Base-by-base conservation (phyloP, 2,888 invertebrate genomes). In the Spodoptera exigua region DNA sequence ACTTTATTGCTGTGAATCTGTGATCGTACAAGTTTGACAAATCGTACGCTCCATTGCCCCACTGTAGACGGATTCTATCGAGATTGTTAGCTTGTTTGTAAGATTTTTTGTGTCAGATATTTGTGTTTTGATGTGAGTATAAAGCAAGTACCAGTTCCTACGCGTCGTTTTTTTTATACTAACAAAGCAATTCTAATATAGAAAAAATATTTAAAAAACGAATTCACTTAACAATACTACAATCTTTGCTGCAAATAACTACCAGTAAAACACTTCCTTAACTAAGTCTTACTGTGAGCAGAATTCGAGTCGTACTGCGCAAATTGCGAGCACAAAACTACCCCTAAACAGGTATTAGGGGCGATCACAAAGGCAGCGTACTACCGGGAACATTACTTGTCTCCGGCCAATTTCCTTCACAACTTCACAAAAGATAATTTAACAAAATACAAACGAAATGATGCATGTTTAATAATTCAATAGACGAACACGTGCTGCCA, bases 381-480 rank as follows among this genome's bases (percentile, higher is more conserved):
- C 72, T 46, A 68, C 70, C 63, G 60, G 56, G 61, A 64, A 64
- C 68, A 79, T 80, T 76, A 66, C 73, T 66, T 74, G 78, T 77
- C 76, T 73, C 64, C 64, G 72, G 67, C 44, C 62, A 79, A 80
- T 83, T 81, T 80, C 74, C 79, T 76, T 39, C 64, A 62, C 74
- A 72, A 77, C 81, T 79, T 81, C 81, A 87, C 89, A 89, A 86
- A 85, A 88, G 88, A 85, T 80, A 85, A 87, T 88, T 89, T 89
- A 89, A 83, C 73, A 74, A 74, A 82, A 87, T 84, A 80, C 64
- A 80, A 62, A 65, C 17, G 21, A 74, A 67, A 71, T 80, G 79
- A 80, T 84, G 80, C 78, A 80, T 72, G 78, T 83, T 88, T 82
- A 84, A 87, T 88, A 87, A 88, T 89, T 86, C 85, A 88, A 83